Conservation (phyloP, 2,113 vertebrate species). For the Chlamydotis undulata region DNA sequence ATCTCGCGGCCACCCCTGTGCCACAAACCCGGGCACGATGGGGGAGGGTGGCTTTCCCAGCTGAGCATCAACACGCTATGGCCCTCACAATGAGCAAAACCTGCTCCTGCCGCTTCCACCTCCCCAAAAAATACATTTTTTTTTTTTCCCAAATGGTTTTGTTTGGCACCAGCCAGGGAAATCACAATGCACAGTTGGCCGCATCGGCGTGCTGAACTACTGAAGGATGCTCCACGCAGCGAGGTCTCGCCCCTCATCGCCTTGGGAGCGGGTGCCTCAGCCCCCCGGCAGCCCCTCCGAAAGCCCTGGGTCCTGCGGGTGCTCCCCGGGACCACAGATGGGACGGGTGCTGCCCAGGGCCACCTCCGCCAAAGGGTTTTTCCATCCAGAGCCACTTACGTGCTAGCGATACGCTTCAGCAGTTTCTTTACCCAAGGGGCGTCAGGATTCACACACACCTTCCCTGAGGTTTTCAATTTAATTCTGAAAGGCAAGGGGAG, state of each 20-base stretch:
- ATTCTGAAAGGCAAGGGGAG: slow-evolving; percentile 33
- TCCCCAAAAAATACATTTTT: too few species aligned
- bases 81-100: accelerated
- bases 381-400: neutral
- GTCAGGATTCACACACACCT: slow-evolving; percentile 39
- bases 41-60: neutral
- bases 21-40: accelerated
- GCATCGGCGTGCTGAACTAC: accelerated
- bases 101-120: neutral
- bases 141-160: too few species aligned
- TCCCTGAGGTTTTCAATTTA: neutral
- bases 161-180: neutral
- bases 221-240: accelerated
- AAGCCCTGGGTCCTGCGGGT: accelerated
- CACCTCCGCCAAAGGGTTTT: neutral
- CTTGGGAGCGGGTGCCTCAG: neutral
- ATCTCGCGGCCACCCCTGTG: accelerated
- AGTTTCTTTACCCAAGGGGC: slow-evolving; percentile 57
- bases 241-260: accelerated
- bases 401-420: slow-evolving; percentile 47
- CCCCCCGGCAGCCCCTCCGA: accelerated
- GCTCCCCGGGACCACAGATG: accelerated
- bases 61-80: accelerated
- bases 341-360: neutral
- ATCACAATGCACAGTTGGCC: accelerated